Conservation (phyloP, 2,888 invertebrate species). For the Parochlus steinenii region DNA sequence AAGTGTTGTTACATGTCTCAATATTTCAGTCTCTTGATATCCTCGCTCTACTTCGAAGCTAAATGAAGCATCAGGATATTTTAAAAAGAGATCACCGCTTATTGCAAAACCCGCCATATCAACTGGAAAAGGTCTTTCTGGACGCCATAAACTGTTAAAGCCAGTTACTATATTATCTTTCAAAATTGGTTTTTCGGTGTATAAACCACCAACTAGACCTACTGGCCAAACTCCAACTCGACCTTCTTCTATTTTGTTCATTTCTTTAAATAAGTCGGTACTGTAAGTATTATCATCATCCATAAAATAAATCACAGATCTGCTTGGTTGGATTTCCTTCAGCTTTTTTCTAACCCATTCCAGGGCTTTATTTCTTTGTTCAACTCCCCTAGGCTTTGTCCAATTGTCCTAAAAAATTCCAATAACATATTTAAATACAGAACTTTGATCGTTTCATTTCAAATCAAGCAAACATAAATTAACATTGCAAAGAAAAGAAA, state of each 20-base stretch:
- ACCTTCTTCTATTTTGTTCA: slow-evolving; percentile 51
- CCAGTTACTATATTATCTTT: slow-evolving; percentile 36
- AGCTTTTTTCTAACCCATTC: slow-evolving; percentile 59
- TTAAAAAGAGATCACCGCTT: slow-evolving; percentile 54
- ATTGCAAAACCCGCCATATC: slow-evolving; percentile 98
- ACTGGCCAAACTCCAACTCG: slow-evolving; percentile 87
- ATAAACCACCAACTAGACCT: slow-evolving; percentile 85
- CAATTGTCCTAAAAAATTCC: slow-evolving; percentile 38
- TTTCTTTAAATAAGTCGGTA: slow-evolving; percentile 77
- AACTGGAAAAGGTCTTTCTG: slow-evolving; percentile 82
- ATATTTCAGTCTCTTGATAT: slow-evolving; percentile 73
- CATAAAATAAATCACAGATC: slow-evolving; percentile 73
- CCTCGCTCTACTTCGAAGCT: slow-evolving; percentile 75
- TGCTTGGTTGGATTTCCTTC: slow-evolving; percentile 33
- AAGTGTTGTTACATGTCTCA: slow-evolving; percentile 51
- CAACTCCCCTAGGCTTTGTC: slow-evolving; percentile 74
- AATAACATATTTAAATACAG: slow-evolving; percentile 3
- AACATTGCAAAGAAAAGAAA: no score
- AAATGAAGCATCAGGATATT: slow-evolving; percentile 58
- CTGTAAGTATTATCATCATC: slow-evolving; percentile 95
- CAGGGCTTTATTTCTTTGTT: slow-evolving; percentile 75
- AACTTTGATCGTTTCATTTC: slow-evolving; percentile 2
- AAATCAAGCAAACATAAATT: background rate
- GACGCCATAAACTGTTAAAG: slow-evolving; percentile 67
- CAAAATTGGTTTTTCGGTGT: slow-evolving; percentile 80